Evolutionary conservation across 2,113 vertebrate species (phyloP).

Genomic region (Neodontobutis hainanensis): DNA sequence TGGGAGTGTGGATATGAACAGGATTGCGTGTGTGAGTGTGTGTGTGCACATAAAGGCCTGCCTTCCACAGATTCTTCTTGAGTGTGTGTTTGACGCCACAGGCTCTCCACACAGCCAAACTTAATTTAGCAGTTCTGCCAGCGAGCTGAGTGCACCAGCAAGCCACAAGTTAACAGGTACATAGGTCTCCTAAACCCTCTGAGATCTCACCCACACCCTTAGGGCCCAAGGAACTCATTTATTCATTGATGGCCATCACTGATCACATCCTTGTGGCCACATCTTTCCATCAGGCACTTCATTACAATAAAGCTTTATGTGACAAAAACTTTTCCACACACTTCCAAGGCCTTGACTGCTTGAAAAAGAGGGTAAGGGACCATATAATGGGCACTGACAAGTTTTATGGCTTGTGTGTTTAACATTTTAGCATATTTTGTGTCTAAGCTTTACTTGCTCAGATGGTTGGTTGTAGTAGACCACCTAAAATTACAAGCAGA

Average conservation of each 20-base stretch:
- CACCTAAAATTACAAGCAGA: slow-evolving; percentile 29
- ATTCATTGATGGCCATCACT: slow-evolving; percentile 73
- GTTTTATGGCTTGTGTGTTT: slow-evolving; percentile 40
- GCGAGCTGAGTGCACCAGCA: slow-evolving; percentile 66
- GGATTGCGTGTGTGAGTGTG: slow-evolving; percentile 7
- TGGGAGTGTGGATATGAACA: slow-evolving; percentile 43
- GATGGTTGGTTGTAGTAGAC: background rate
- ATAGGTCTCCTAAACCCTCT: slow-evolving; percentile 64
- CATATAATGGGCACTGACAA: slow-evolving; percentile 36
- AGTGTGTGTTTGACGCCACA: slow-evolving; percentile 61
- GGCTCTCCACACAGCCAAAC: slow-evolving; percentile 73
- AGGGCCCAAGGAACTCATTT: slow-evolving; percentile 71
- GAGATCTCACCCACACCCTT: slow-evolving; percentile 56
- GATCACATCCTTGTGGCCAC: slow-evolving; percentile 72
- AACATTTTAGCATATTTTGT: slow-evolving; percentile 8
- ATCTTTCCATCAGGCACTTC: slow-evolving; percentile 67
- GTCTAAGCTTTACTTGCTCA: background rate
- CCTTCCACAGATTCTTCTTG: slow-evolving; percentile 54
- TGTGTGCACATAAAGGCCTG: slow-evolving; percentile 31
- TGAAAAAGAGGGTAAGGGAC: slow-evolving; percentile 29
- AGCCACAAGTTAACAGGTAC: slow-evolving; percentile 75
- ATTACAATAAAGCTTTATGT: slow-evolving; percentile 75
- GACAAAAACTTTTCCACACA: slow-evolving; percentile 47
- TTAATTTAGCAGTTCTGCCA: slow-evolving; percentile 76
- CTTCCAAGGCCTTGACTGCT: slow-evolving; percentile 67